Conservation (phyloP, 2,888 invertebrate genomes). For the Phortica magna region DNA sequence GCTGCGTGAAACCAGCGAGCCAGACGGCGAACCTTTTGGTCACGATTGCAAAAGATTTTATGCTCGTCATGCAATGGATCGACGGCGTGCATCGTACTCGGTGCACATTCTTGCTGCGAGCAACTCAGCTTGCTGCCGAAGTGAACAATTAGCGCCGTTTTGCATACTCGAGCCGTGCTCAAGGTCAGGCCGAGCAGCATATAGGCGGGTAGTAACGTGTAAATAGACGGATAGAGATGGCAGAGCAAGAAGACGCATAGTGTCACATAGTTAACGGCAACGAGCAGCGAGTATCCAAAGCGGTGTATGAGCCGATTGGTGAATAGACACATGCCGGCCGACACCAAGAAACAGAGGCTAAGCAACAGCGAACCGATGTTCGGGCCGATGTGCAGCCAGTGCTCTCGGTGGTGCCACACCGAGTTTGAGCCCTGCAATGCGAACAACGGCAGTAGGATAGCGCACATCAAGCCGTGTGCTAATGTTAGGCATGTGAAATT, state of each 20-base stretch:
- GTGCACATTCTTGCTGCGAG: slow-evolving; percentile 74
- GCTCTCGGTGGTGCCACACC: slow-evolving; percentile 77
- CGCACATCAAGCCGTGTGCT: slow-evolving; percentile 73
- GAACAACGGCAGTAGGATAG: slow-evolving; percentile 74
- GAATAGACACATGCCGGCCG: slow-evolving; percentile 80
- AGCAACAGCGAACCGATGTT: slow-evolving; percentile 82
- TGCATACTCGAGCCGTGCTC: slow-evolving; percentile 77
- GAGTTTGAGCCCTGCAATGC: slow-evolving; percentile 77
- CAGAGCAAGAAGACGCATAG: slow-evolving; percentile 82
- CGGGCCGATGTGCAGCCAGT: slow-evolving; percentile 76
- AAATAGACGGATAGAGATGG: slow-evolving; percentile 81
- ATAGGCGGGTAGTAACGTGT: slow-evolving; percentile 80
- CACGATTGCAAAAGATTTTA: slow-evolving; percentile 76
- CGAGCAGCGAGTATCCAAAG: slow-evolving; percentile 79
- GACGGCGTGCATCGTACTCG: slow-evolving; percentile 54
- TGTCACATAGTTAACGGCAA: slow-evolving; percentile 79
- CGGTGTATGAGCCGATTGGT: slow-evolving; percentile 80
- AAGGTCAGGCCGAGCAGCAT: slow-evolving; percentile 81
- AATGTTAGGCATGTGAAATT: slow-evolving; percentile 74
- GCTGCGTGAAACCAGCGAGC: slow-evolving; percentile 80
- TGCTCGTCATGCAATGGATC: slow-evolving; percentile 75
- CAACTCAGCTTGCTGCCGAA: slow-evolving; percentile 76
- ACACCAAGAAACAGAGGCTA: slow-evolving; percentile 81
- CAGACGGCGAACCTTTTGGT: slow-evolving; percentile 79
- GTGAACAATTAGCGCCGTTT: slow-evolving; percentile 74